A percentile compares a stretch with the other conserved stretches of the same genome.
Evolutionary conservation across 1,140 invertebrate genomes (phyloP).

Genomic region (Oscheius sp.): DNA sequence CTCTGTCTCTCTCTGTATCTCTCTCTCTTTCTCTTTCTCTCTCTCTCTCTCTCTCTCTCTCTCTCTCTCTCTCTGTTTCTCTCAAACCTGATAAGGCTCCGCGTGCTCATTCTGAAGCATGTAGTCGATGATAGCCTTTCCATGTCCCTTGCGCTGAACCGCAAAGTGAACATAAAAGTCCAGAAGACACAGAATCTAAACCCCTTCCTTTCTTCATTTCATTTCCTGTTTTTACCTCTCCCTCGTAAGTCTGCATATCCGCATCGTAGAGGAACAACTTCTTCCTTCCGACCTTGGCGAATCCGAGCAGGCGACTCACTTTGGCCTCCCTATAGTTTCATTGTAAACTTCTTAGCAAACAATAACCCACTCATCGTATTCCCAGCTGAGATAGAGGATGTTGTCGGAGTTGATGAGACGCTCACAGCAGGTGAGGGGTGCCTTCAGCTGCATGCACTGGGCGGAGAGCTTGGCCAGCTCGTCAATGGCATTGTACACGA

Average conservation of each 20-base stretch:
- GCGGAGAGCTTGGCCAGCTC: conserved; percentile 24
- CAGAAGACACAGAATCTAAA: conserved; percentile 70
- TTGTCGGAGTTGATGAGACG: conserved; percentile 47
- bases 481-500: conserved; percentile 43
- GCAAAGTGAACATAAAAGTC: conserved; percentile 83
- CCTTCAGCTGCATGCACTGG: conserved; percentile 36
- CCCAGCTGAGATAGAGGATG: conserved; percentile 49
- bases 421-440: conserved; percentile 44
- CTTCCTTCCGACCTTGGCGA: conserved; percentile 80
- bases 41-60: no score
- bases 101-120: conserved; percentile 69
- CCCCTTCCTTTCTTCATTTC: neutral
- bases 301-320: conserved; percentile 70
- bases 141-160: conserved; percentile 75
- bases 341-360: neutral
- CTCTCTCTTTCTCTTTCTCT: no score
- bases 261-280: conserved; percentile 77
- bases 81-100: conserved; percentile 31
- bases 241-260: conserved; percentile 48
- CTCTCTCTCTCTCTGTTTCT: no score
- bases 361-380: conserved; percentile 47
- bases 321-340: conserved; percentile 43
- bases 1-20: no score
- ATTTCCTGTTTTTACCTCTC: conserved; percentile 17
- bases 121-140: conserved; percentile 74